Percentiles rank a stretch among this genome's conserved stretches.
These are phyloP conservation scores for Platalea minor DNA, from an alignment of 2,797 vertebrate genomes.

Conservation along the genomic window DNA sequence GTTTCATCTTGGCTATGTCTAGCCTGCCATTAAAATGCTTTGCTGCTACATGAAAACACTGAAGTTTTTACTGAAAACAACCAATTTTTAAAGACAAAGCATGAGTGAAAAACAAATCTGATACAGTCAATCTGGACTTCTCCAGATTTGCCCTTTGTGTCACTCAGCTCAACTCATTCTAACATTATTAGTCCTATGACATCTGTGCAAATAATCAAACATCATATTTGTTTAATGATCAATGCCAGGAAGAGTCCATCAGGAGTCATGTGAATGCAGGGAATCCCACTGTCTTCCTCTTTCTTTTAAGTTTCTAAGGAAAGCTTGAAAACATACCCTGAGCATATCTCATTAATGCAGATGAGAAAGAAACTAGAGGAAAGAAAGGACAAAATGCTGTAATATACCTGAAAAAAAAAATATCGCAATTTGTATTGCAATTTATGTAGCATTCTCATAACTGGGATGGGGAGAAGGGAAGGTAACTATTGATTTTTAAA, in stretches of 20 bases:
- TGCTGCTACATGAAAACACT: neutral
- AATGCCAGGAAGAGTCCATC: neutral
- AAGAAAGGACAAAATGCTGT: neutral
- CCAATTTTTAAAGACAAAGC: neutral
- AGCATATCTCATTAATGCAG: neutral
- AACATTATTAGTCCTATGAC: neutral
- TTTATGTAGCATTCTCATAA: neutral
- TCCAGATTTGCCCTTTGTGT: neutral
- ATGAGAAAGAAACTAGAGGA: neutral
- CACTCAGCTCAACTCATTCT: neutral
- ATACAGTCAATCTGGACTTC: neutral
- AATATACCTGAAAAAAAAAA: neutral
- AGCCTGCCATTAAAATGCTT: neutral
- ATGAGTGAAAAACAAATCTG: neutral
- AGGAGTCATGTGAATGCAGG: neutral
- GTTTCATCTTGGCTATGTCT: neutral
- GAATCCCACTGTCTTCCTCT: neutral
- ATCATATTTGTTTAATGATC: neutral
- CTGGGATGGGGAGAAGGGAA: neutral
- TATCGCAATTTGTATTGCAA: neutral
- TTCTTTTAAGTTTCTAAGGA: neutral
- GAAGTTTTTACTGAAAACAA: neutral
- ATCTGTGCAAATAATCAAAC: neutral
- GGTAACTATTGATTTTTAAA: neutral
- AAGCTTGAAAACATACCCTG: neutral